A percentile compares a stretch with the other conserved stretches of the same genome.
These are phyloP conservation scores for Parnassius smintheus DNA, from an alignment of 2,888 invertebrate genomes.

Conservation along the genomic window DNA sequence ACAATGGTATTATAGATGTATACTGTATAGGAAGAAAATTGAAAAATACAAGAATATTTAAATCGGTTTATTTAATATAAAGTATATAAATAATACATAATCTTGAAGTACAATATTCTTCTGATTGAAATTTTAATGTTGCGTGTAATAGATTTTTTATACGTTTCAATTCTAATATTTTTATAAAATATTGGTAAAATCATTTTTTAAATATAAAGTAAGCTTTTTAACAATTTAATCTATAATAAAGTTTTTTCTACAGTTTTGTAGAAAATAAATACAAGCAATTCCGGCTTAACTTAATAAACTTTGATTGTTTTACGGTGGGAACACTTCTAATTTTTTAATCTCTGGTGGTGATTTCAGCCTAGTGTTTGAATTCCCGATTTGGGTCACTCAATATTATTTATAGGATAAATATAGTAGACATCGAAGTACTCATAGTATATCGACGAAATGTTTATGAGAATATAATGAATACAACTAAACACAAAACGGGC, in stretches of 20 bases:
- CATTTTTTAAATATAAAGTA: not conserved
- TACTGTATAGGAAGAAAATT: not conserved
- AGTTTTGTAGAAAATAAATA: slow-evolving; percentile 56
- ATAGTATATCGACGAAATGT: slow-evolving; percentile 30
- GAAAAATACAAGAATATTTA: slow-evolving; percentile 26
- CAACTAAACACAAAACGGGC: not conserved
- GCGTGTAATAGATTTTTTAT: slow-evolving; percentile 17
- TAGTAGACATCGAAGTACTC: slow-evolving; percentile 34
- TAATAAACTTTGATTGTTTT: slow-evolving; percentile 69
- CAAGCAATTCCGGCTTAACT: slow-evolving; percentile 56
- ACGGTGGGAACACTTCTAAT: slow-evolving; percentile 76
- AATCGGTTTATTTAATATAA: slow-evolving; percentile 42
- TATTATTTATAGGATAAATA: slow-evolving; percentile 28
- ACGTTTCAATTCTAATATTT: slow-evolving; percentile 26
- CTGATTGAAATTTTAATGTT: slow-evolving; percentile 21
- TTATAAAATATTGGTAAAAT: slow-evolving; percentile 35
- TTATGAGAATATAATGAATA: slow-evolving; percentile 17
- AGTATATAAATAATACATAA: slow-evolving; percentile 45
- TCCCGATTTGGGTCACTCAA: slow-evolving; percentile 37
- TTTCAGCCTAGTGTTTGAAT: slow-evolving; percentile 55
- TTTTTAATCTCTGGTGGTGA: slow-evolving; percentile 71
- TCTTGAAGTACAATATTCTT: slow-evolving; percentile 37
- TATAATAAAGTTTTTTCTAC: slow-evolving; percentile 43
- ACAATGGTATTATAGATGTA: too few species aligned
- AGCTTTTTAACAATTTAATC: slow-evolving; percentile 36